Evolutionary conservation across 2,113 vertebrate species (phyloP), one percentile per base, ranked within the genome.

Genomic region (Callipepla californica): DNA sequence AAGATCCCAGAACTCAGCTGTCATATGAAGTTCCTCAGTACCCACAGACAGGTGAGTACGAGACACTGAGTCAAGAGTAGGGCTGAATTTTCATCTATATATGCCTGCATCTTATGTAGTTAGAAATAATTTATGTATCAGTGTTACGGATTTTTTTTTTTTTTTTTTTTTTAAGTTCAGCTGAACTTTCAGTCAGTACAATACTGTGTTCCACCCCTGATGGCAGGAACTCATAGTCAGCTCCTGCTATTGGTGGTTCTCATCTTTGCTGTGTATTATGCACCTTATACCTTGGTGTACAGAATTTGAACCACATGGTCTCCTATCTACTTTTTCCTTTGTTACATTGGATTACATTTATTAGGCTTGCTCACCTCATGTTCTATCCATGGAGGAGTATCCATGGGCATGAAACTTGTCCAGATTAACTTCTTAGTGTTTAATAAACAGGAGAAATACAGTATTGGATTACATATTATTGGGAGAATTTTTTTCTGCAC

Each of bases 11-110:
- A 89, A 95, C 98, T 88, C 97, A 98, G 53, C 95, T 98, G 95
- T 97, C 98, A 3, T 99, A 98, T 26, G 98, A 99, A 87, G 94
- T 98, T 18, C 96, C 97, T 40, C 98, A 98, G 62, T 99, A 98
- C 95, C 98, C 98, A 1, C 97, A 98, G 84, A 95, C 98, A 97
- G 98, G 99, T 99, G 96, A 98, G 98, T 96, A 28, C 51, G 65
- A 79, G 79, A 10, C 23, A 8, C 19, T 23, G 66, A n/a, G 32
- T 67, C 7, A 70, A 38, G 74, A 55, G 28, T 9, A 70, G 13
- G 65, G 81, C 61, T 90, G 25, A 59, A 26, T 26, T 76, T 81
- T 80, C 45, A 22, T 79, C 48, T 62, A 40, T 45, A 47, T 75
- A 50, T 81, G 12, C 28, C n/a, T 50, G 66, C 38, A 50, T 69